Percentiles rank a stretch among this genome's conserved stretches.
phyloP scores from a whole-genome alignment of 2,797 vertebrate species.

The Sarcophilus harrisii region DNA sequence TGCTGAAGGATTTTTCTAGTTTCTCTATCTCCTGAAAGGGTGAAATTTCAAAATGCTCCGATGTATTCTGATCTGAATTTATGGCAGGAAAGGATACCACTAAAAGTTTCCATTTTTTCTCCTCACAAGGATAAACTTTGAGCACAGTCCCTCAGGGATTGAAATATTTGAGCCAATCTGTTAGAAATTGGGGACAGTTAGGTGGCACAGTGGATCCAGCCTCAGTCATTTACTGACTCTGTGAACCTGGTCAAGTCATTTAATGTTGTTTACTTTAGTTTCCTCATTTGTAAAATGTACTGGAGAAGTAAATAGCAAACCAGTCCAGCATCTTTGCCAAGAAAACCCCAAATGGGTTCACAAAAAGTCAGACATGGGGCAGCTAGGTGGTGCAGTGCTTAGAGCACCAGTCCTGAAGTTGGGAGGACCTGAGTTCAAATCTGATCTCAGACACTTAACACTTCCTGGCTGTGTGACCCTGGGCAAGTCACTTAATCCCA shows the following conservation, averaged over 20 bases:
- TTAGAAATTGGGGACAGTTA: neutral
- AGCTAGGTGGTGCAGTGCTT: no score
- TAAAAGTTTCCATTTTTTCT: neutral
- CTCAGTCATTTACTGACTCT: no score
- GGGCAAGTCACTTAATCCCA: no score
- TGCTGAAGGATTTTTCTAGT: constrained; percentile 76
- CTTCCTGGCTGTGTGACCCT: no score
- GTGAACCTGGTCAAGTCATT: neutral
- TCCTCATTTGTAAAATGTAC: neutral
- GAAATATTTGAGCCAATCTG: neutral
- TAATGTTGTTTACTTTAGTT: neutral
- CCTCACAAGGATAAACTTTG: neutral
- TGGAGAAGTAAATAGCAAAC: neutral
- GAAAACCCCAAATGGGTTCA: neutral
- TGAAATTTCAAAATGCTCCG: constrained; percentile 73
- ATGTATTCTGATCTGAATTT: constrained; percentile 62
- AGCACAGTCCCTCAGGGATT: neutral
- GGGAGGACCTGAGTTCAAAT: no score
- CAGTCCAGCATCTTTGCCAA: neutral
- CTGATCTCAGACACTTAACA: no score
- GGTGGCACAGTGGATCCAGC: neutral
- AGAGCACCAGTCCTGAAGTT: no score
- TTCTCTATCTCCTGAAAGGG: constrained; percentile 74
- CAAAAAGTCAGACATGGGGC: neutral
- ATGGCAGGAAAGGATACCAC: constrained; percentile 54